These are phyloP conservation scores for Oryctolagus cuniculus DNA, from an alignment of 2,113 vertebrate species.

Conservation along the genomic window DNA sequence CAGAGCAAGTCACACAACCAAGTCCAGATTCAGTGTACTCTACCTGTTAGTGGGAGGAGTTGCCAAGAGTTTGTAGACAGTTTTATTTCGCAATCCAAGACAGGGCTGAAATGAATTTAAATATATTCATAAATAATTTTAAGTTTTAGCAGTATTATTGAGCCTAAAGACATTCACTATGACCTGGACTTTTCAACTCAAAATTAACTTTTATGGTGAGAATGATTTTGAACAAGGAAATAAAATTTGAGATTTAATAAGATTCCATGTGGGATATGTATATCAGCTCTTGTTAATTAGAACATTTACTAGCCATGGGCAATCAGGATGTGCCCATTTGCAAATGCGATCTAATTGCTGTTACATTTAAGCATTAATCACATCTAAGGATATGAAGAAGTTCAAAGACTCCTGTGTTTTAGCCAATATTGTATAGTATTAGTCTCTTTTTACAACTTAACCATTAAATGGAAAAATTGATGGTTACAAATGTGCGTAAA, in stretches of 20 bases:
- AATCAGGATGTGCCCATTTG: conserved; percentile 52
- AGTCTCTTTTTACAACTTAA: background rate
- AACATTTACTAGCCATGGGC: conserved; percentile 46
- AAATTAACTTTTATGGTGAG: conserved; percentile 20
- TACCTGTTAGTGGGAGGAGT: background rate
- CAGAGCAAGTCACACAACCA: background rate
- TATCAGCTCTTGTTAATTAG: conserved; percentile 61
- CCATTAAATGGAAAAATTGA: conserved; percentile 7
- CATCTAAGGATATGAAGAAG: conserved; percentile 51
- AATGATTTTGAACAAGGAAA: conserved; percentile 61
- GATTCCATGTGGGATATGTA: background rate
- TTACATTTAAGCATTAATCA: conserved; percentile 49
- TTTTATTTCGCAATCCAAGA: conserved; percentile 36
- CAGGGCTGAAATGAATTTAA: conserved; percentile 37
- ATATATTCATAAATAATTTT: conserved; percentile 44
- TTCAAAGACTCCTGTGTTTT: conserved; percentile 13
- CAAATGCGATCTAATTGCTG: conserved; percentile 48
- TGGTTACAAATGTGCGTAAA: conserved; percentile 31
- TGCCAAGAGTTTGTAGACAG: background rate
- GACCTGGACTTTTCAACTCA: conserved; percentile 30
- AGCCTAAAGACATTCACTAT: conserved; percentile 17
- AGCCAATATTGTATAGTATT: background rate
- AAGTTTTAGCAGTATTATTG: background rate
- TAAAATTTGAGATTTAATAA: conserved; percentile 51
- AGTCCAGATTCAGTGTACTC: background rate